Percentiles rank a stretch among this genome's conserved stretches.
Conservation (phyloP, 2,113 vertebrate genomes). For the Oncorhynchus masou region DNA sequence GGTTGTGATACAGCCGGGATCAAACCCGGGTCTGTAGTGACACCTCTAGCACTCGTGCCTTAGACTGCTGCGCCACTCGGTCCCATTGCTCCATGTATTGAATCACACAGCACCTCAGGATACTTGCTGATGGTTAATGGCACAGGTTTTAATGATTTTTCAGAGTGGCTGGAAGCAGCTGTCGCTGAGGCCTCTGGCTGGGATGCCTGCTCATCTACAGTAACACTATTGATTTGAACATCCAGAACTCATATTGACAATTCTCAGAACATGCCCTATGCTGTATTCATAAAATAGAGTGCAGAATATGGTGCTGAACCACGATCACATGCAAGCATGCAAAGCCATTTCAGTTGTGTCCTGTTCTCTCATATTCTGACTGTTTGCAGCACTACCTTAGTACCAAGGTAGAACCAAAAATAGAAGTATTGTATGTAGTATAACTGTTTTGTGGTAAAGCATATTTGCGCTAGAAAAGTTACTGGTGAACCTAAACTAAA, state of each 20-base stretch:
- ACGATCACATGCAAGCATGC: not conserved
- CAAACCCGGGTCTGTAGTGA: too few species aligned
- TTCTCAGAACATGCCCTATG: not conserved
- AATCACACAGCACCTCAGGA: not conserved
- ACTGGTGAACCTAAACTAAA: not conserved
- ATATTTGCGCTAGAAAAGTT: not conserved
- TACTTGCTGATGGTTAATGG: constrained; percentile 3
- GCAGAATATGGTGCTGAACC: not conserved
- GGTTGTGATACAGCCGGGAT: too few species aligned
- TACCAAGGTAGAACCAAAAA: not conserved
- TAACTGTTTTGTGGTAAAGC: not conserved
- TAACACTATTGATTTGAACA: constrained; percentile 6
- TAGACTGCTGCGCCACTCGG: too few species aligned
- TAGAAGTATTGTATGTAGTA: not conserved
- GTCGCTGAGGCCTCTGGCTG: not conserved
- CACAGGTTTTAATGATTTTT: constrained; percentile 4
- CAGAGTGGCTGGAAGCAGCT: not conserved
- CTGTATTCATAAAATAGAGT: not conserved
- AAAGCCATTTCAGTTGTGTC: not conserved
- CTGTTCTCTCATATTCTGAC: not conserved
- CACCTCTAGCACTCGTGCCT: too few species aligned
- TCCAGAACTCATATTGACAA: not conserved
- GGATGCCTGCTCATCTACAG: not conserved
- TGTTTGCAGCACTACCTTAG: not conserved
- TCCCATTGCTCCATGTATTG: constrained; percentile 9